phyloP scores from a whole-genome alignment of 1,140 invertebrate genomes.

The Chionoecetes opilio region DNA sequence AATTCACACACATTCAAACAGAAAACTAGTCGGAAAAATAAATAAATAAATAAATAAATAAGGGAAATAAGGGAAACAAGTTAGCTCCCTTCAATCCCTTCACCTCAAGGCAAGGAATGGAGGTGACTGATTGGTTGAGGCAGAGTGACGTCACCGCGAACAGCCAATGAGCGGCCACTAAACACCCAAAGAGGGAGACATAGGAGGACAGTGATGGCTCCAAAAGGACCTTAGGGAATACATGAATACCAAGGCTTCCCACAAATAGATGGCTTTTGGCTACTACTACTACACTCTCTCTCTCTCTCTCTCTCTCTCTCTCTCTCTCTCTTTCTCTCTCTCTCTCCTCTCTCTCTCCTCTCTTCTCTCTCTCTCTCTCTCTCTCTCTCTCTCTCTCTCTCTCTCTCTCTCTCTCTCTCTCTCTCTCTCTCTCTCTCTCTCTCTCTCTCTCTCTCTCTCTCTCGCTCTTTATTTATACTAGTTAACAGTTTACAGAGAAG shows the following conservation, averaged over 20 bases:
- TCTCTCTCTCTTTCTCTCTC: neutral
- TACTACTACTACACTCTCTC: too few species aligned
- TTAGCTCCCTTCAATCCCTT: too few species aligned
- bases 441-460: constrained; percentile 38
- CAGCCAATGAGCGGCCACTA: neutral
- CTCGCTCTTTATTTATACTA: too few species aligned
- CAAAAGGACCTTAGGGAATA: constrained; percentile 11
- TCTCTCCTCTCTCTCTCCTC: too few species aligned
- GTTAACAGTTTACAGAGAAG: too few species aligned
- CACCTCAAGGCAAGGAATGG: neutral
- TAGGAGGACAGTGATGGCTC: neutral
- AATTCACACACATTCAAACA: too few species aligned
- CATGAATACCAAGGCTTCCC: neutral
- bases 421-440: constrained; percentile 40
- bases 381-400: neutral
- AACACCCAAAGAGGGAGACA: neutral
- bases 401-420: constrained; percentile 24
- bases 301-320: constrained; percentile 28
- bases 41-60: neutral
- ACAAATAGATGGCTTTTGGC: neutral
- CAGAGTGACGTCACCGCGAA: neutral
- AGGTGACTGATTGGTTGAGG: neutral
- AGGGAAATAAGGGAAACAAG: neutral
- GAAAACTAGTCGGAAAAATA: neutral
- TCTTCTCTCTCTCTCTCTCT: constrained; percentile 36